Conservation (phyloP, 1,140 invertebrate species). For the Popillia japonica region DNA sequence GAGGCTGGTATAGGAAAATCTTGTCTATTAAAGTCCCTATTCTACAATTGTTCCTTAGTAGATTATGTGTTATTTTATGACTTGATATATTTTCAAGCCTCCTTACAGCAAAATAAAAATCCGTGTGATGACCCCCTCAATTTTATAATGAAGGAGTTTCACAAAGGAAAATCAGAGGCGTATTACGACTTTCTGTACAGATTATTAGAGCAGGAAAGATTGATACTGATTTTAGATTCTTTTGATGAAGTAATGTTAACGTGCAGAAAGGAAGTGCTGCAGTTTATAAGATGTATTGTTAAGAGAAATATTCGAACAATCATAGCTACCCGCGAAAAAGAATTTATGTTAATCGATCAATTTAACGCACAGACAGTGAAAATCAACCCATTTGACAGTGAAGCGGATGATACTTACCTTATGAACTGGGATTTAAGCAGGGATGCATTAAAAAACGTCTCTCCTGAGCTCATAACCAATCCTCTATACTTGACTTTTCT, state of each 20-base stretch:
- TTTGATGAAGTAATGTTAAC: neutral
- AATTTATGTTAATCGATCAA: neutral
- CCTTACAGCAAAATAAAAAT: neutral
- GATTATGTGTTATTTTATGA: neutral
- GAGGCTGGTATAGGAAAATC: neutral
- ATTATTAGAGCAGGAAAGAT: neutral
- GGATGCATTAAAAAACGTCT: neutral
- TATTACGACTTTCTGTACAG: neutral
- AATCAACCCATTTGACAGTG: neutral
- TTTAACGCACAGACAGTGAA: neutral
- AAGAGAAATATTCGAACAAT: neutral
- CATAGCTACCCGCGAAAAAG: neutral
- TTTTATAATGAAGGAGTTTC: neutral
- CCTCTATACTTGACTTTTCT: neutral
- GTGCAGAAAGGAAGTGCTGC: neutral
- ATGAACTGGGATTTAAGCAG: neutral
- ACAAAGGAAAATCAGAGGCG: neutral
- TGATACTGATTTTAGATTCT: neutral
- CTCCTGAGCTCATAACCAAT: neutral
- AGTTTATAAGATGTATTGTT: neutral
- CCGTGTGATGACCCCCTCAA: neutral
- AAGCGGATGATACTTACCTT: neutral
- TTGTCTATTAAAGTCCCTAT: neutral
- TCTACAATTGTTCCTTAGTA: too few relatives aligned
- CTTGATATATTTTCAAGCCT: neutral